These are phyloP conservation scores for Apogon hyalosoma DNA, from an alignment of 2,797 vertebrate species.

Conservation along the genomic window DNA sequence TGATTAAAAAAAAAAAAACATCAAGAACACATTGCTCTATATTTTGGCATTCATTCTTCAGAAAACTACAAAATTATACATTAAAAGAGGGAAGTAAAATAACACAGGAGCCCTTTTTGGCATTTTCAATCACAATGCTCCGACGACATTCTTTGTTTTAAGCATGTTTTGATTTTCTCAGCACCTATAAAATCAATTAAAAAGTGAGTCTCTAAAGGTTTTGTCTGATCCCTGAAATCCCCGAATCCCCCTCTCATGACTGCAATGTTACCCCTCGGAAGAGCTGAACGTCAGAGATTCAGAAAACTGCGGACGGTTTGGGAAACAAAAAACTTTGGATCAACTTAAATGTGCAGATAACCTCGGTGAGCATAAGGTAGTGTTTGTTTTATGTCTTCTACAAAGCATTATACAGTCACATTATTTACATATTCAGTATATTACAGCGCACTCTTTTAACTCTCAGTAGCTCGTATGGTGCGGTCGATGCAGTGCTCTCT, in stretches of 20 bases:
- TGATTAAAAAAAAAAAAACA: slow-evolving; percentile 53
- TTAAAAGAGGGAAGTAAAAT: slow-evolving; percentile 57
- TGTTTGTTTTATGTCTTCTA: slow-evolving; percentile 73
- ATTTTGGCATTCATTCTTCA: slow-evolving; percentile 76
- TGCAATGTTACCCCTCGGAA: slow-evolving; percentile 10
- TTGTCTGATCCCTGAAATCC: slow-evolving; percentile 41
- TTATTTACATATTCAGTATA: slow-evolving; percentile 87
- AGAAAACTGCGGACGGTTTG: slow-evolving; percentile 5
- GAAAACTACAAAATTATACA: slow-evolving; percentile 65
- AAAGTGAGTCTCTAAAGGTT: slow-evolving; percentile 42
- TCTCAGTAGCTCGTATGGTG: slow-evolving; percentile 85
- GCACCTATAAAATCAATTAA: slow-evolving; percentile 71
- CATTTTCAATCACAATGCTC: slow-evolving; percentile 64
- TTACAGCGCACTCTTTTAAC: slow-evolving; percentile 80
- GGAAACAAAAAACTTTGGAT: slow-evolving; percentile 42
- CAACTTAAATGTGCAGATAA: slow-evolving; percentile 60
- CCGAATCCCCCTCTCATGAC: slow-evolving; percentile 15
- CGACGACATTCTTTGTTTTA: slow-evolving; percentile 62
- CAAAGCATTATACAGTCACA: slow-evolving; percentile 85
- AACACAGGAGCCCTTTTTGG: slow-evolving; percentile 75
- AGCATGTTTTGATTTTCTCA: slow-evolving; percentile 63
- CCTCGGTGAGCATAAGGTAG: slow-evolving; percentile 65
- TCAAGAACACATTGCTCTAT: slow-evolving; percentile 56
- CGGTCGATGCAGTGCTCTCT: slow-evolving; percentile 74
- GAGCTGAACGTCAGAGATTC: slow-evolving; percentile 34